These are phyloP conservation scores for Pimpla rufipes DNA, from an alignment of 2,888 invertebrate genomes.

Conservation along the genomic window DNA sequence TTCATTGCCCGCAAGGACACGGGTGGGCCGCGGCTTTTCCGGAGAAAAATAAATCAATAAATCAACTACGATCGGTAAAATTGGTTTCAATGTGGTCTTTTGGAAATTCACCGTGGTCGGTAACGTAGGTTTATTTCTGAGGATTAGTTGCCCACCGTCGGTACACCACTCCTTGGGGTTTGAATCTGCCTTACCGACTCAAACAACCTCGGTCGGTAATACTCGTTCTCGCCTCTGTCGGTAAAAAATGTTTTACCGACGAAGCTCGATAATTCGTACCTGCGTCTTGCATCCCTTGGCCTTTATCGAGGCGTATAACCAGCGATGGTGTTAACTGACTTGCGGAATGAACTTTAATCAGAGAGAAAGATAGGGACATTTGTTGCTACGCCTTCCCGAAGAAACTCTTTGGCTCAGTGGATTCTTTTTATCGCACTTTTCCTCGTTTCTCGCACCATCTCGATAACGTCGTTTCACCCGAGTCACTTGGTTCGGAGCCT, in stretches of 20 bases:
- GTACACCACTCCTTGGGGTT: background rate
- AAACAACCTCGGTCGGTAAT: background rate
- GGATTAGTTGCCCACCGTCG: conserved; percentile 10
- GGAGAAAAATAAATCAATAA: conserved; percentile 4
- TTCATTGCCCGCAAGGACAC: background rate
- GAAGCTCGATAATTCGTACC: background rate
- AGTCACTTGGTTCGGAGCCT: conserved; percentile 13
- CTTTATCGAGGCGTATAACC: too few relatives aligned
- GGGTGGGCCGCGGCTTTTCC: background rate
- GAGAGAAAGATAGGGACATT: conserved; percentile 9
- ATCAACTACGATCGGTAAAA: conserved; percentile 30
- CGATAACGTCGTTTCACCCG: conserved; percentile 9
- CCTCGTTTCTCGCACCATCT: background rate
- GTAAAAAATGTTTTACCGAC: conserved; percentile 7
- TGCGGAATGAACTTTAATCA: conserved; percentile 34
- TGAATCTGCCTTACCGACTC: conserved; percentile 7
- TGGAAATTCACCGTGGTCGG: conserved; percentile 21
- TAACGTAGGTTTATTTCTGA: conserved; percentile 27
- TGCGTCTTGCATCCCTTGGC: background rate
- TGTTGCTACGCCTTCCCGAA: conserved; percentile 36
- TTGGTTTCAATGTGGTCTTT: background rate
- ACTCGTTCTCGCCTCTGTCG: background rate
- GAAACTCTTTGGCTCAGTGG: conserved; percentile 17
- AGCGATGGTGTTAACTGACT: conserved; percentile 1
- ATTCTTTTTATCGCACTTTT: background rate